Base-by-base conservation (phyloP, 2,888 invertebrate species). In the Andrena bicolor region DNA sequence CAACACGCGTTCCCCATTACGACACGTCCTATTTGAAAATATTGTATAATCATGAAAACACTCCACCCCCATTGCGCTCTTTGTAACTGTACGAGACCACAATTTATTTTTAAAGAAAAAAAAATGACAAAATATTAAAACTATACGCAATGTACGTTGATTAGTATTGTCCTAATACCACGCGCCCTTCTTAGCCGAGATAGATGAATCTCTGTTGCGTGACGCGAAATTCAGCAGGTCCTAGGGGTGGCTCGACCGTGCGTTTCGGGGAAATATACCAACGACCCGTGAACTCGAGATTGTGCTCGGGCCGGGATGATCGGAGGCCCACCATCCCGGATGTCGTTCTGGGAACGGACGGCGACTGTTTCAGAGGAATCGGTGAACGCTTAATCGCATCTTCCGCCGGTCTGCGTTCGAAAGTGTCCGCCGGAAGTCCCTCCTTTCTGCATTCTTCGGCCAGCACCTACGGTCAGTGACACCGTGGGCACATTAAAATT, bases 291-390 rank as follows among this genome's bases (percentile, higher is more conserved):
- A 93, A 92, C 88, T 95, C 95, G 66, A 95, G 89, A 74, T 92
- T 92, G 84, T 93, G 92, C 65, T 94, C 92, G 5, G 79, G 60
- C 32, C 88, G 86, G 10, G 94, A 91, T 63, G 94, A 94, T 82
- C 95, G 91, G 94, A 95, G 95, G 8, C 95, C 95, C 66, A 95
- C 89, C 70, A 93, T 88, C 69, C 94, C 94, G 93, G 93, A 91
- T 82, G 92, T 90, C 64, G 91, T 92, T 56, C 72, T 88, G 66
- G 92, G 92, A 80, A 92, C 79, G 23, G 86, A 74, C 20, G 91
- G 90, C 49, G 92, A 92, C 10, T 89, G 68, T 84, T 90, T 88
- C 73, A 90, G 69, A 63, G 76, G 65, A 78, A 89, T 88, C 74
- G 90, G 86, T 70, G 88, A 89, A 84, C 80, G 83, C 70, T 87